Base-by-base conservation (phyloP, 2,888 invertebrate species). In the Noctua janthe region DNA sequence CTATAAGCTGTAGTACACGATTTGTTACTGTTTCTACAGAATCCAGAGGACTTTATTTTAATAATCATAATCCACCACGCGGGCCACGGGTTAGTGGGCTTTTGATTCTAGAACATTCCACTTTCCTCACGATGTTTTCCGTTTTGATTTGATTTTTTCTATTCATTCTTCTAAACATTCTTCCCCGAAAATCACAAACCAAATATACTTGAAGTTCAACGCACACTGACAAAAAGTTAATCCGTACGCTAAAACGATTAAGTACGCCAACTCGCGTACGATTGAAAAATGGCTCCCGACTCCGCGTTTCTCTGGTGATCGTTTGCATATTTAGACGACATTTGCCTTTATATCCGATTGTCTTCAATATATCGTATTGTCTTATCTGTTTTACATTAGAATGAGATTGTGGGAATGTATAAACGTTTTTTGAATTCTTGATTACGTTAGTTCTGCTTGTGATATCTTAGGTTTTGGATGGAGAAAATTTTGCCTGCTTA, bases 291-390 rank as follows among this genome's bases (percentile, higher is more conserved):
- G 90, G 85, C 90, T 87, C 77, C 83, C 84, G 82, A 86, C 88
- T 83, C 85, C 89, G 87, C 89, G 76, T 88, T 91, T 90, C 87
- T 76, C 87, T 88, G 79, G 87, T 91, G 88, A 90, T 89, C 89
- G 91, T 93, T 93, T 92, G 91, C 92, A 93, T 93, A 93, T 90
- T 91, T 89, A 88, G 87, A 86, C 80, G 87, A 87, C 84, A 86
- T 88, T 90, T 73, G 70, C 82, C 80, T 89, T 85, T 87, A 87
- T 90, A 86, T 87, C 81, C 84, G 85, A 88, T 86, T 85, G 86
- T 86, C 78, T 81, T 80, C 86, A 81, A 85, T 89, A 89, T 87
- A 87, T 85, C 78, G 87, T 74, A 84, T 86, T 88, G 89, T 87
- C 84, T 90, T 84, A 86, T 90, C 85, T 73, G 84, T 87, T 88